phyloP scores from a whole-genome alignment of 2,888 invertebrate genomes.

The Cataglyphis altisquamis region DNA sequence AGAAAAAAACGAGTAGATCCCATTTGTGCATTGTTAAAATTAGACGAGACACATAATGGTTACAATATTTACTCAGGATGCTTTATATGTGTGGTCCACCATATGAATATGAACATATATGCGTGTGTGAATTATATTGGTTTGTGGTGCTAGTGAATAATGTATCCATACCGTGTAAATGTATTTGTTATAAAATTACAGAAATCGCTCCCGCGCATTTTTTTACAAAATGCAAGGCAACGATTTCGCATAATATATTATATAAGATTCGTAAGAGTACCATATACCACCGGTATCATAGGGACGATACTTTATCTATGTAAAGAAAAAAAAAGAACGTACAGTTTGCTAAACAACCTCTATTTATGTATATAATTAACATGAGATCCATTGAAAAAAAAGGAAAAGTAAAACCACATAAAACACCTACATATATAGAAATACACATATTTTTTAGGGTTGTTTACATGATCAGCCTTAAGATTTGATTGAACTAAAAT shows the following conservation, averaged over 20 bases:
- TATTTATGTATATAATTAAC: slow-evolving; percentile 81
- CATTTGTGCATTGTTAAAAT: slow-evolving; percentile 82
- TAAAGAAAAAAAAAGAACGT: slow-evolving; percentile 74
- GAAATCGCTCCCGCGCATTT: slow-evolving; percentile 71
- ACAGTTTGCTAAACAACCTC: slow-evolving; percentile 83
- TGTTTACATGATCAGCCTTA: slow-evolving; percentile 86
- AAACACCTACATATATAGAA: slow-evolving; percentile 84
- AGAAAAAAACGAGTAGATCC: slow-evolving; percentile 68
- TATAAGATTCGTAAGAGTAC: slow-evolving; percentile 78
- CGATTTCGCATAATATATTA: slow-evolving; percentile 71
- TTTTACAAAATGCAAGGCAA: slow-evolving; percentile 70
- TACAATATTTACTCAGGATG: slow-evolving; percentile 87
- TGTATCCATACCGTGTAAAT: slow-evolving; percentile 80
- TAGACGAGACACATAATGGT: slow-evolving; percentile 84
- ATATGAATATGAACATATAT: slow-evolving; percentile 76
- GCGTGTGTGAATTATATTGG: slow-evolving; percentile 82
- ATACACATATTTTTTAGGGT: slow-evolving; percentile 86
- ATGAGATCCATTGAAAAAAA: slow-evolving; percentile 63
- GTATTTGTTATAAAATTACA: slow-evolving; percentile 79
- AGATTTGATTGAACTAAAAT: slow-evolving; percentile 83
- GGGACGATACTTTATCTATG: slow-evolving; percentile 82
- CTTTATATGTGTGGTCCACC: slow-evolving; percentile 82
- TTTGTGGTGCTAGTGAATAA: slow-evolving; percentile 84
- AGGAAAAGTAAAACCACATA: slow-evolving; percentile 70
- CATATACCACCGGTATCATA: slow-evolving; percentile 79